Conservation (phyloP, 1,140 invertebrate species). For the Colletes latitarsis region DNA sequence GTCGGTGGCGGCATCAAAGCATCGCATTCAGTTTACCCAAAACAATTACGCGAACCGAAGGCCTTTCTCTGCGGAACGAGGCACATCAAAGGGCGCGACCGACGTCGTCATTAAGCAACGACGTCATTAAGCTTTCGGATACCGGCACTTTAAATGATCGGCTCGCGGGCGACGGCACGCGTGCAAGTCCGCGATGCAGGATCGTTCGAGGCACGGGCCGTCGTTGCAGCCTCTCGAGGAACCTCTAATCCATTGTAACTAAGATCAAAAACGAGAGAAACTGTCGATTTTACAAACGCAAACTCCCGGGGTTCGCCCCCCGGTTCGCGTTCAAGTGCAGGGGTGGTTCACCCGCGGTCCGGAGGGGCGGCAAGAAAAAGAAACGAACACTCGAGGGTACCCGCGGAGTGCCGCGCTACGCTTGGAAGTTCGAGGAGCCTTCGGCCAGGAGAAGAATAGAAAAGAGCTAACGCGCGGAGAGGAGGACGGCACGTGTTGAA, state of each 20-base stretch:
- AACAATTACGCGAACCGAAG: slow-evolving; percentile 61
- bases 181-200: slow-evolving; percentile 12
- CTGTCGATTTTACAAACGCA: slow-evolving; percentile 51
- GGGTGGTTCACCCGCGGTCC: neutral
- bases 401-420: slow-evolving; percentile 35
- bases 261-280: slow-evolving; percentile 64
- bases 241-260: slow-evolving; percentile 57
- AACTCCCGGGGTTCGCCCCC: neutral
- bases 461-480: slow-evolving; percentile 28
- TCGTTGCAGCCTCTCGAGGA: slow-evolving; percentile 20
- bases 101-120: slow-evolving; percentile 61
- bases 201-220: slow-evolving; percentile 36
- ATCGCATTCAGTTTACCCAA: slow-evolving; percentile 62
- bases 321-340: slow-evolving; percentile 27
- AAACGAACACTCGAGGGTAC: slow-evolving; percentile 29
- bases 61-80: slow-evolving; percentile 52
- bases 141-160: slow-evolving; percentile 58
- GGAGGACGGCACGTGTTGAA: slow-evolving; percentile 34
- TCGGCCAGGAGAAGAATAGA: slow-evolving; percentile 41
- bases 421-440: slow-evolving; percentile 49
- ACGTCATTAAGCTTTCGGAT: slow-evolving; percentile 61
- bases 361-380: slow-evolving; percentile 38
- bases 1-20: slow-evolving; percentile 57
- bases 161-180: slow-evolving; percentile 45
- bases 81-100: slow-evolving; percentile 48